A percentile compares a stretch with the other conserved stretches of the same genome.
Conservation (phyloP, 2,888 invertebrate genomes). For the Morpho achilles region DNA sequence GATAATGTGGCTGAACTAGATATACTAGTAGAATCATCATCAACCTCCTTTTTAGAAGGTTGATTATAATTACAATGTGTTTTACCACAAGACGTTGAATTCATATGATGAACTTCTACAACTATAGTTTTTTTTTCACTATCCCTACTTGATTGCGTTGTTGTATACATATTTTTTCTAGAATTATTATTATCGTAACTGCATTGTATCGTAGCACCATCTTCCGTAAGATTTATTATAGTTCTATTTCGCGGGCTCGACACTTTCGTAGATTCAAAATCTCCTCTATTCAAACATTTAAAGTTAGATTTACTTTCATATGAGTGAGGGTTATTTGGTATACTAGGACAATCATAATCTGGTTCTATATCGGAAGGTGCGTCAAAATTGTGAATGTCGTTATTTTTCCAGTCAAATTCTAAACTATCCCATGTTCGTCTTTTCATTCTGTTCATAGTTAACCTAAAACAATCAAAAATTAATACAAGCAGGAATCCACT, state of each 20-base stretch:
- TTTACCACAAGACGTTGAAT: conserved; percentile 52
- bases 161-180: conserved; percentile 59
- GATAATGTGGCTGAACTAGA: conserved; percentile 65
- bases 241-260: conserved; percentile 81
- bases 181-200: conserved; percentile 72
- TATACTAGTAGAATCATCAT: conserved; percentile 54
- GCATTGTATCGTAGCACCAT: conserved; percentile 85
- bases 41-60: conserved; percentile 46
- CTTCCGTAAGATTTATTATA: conserved; percentile 85
- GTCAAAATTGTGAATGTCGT: conserved; percentile 70
- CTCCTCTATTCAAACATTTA: conserved; percentile 50
- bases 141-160: conserved; percentile 49
- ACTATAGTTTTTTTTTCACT: conserved; percentile 82
- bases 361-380: conserved; percentile 72
- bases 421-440: conserved; percentile 81
- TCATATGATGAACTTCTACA: conserved; percentile 85
- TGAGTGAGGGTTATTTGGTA: conserved; percentile 70
- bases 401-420: conserved; percentile 77
- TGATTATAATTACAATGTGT: conserved; percentile 51
- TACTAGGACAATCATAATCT: conserved; percentile 69
- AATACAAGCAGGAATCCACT: too few species aligned
- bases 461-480: conserved; percentile 36
- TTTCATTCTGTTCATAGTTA: conserved; percentile 66
- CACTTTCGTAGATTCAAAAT: conserved; percentile 45
- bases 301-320: conserved; percentile 60